Base-by-base conservation (phyloP, 2,888 invertebrate species). In the Epirrhoe tristata region DNA sequence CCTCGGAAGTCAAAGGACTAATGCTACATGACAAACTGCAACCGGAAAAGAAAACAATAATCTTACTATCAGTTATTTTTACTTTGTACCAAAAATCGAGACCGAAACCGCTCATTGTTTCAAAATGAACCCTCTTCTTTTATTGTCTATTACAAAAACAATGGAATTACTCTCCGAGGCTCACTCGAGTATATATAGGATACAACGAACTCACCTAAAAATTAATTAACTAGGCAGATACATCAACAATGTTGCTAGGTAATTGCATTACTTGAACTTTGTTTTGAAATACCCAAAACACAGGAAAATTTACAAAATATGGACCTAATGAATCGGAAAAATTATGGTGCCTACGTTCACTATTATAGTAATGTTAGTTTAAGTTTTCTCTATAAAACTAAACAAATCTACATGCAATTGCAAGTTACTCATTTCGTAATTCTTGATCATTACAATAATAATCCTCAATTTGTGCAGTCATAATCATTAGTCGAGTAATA, bases 221-320 rank as follows among this genome's bases (percentile, higher is more conserved):
- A 51, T 14, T 2, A 70, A 66, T 59, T 64, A 66, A 66, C 64
- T 68, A 63, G 14, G 48, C 48, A 14, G 6, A 48, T 48, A 48
- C 67, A 73, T 72, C 70, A 70, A 63, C 63, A 66, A 67, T 59
- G 54, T 52, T 68, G 68, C 72, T 73, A n/a, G n/a, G n/a, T n/a
- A 75, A 75, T 74, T 75, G 66, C 55, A 52, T 66, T 71, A 70
- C 69, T 74, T 69, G 59, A 31, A 50, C 50, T 56, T 67, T 67
- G 61, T 68, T 57, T 43, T 54, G 17, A 58, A 46, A 63, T 32
- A 43, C 59, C 32, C 31, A 65, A 64, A 36, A 17, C 4, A 16
- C 1, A 16, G 48, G 6, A 43, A 16, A 6, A 14, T n/a, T 12
- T 46, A 12, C 46, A 46, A 14, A 46, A n/a, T 5, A n/a, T n/a